Conservation (phyloP, 2,888 invertebrate genomes). For the Callinectes sapidus region DNA sequence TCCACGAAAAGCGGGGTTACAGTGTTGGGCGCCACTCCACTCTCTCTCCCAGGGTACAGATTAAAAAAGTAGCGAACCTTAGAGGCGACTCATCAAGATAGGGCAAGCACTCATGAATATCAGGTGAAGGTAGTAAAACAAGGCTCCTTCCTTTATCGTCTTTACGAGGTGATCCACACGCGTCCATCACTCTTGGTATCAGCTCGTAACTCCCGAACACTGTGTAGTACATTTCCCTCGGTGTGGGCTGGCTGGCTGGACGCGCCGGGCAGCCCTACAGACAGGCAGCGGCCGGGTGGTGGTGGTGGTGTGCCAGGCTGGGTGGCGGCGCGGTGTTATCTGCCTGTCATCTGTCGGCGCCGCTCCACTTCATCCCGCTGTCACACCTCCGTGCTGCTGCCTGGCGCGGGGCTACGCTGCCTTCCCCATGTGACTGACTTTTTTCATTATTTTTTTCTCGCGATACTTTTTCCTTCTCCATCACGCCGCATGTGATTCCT, state of each 20-base stretch:
- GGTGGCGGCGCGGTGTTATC: conserved; percentile 15
- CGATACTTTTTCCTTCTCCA: not conserved
- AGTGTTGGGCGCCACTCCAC: not conserved
- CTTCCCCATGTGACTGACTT: conserved; percentile 18
- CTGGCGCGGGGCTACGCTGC: not conserved
- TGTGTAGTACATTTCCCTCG: conserved; percentile 4
- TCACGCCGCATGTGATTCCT: conserved; percentile 19
- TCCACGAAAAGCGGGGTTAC: not conserved
- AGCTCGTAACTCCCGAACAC: not conserved
- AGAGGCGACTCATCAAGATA: not conserved
- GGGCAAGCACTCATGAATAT: conserved; percentile 28
- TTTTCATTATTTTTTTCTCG: not conserved
- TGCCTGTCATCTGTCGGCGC: conserved; percentile 40
- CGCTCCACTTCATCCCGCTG: conserved; percentile 40
- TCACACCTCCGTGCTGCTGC: conserved; percentile 30
- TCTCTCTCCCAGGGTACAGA: not conserved
- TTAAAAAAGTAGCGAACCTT: not conserved
- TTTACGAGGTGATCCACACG: not conserved
- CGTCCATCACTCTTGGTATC: conserved; percentile 8
- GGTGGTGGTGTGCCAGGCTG: conserved; percentile 18
- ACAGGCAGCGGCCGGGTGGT: not conserved
- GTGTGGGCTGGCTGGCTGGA: not conserved
- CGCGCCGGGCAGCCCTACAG: not conserved
- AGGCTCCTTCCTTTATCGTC: conserved; percentile 7
- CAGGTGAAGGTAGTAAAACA: not conserved